A percentile compares a stretch with the other conserved stretches of the same genome.
phyloP scores from a whole-genome alignment of 2,888 invertebrate species.

The Athalia circularis region DNA sequence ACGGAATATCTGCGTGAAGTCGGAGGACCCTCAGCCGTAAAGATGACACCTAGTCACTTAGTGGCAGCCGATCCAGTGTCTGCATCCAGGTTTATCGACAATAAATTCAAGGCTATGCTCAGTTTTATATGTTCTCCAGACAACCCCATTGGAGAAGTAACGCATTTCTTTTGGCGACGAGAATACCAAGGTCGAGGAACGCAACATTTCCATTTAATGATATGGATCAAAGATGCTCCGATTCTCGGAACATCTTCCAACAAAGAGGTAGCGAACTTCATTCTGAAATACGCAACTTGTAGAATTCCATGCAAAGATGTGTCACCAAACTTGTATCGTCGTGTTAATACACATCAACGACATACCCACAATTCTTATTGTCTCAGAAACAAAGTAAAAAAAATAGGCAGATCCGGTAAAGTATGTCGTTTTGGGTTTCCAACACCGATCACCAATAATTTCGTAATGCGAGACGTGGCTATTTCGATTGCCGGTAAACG shows the following conservation, averaged over 20 bases:
- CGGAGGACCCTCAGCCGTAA: no score
- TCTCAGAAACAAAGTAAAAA: constrained; percentile 50
- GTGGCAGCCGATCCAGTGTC: constrained; percentile 63
- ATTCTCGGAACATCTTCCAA: constrained; percentile 51
- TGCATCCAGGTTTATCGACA: constrained; percentile 61
- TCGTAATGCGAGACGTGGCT: no score
- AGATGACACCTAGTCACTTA: no score
- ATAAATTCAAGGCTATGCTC: no score
- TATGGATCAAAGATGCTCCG: constrained; percentile 58
- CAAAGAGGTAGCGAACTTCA: no score
- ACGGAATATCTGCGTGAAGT: no score
- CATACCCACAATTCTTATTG: constrained; percentile 55
- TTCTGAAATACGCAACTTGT: no score
- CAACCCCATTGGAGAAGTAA: no score
- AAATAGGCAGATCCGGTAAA: constrained; percentile 47
- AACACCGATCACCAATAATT: no score
- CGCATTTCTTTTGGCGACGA: constrained; percentile 54
- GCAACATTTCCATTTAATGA: constrained; percentile 58
- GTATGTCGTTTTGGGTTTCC: constrained; percentile 54
- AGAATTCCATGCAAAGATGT: no score
- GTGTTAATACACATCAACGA: constrained; percentile 52
- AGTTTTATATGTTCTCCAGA: no score
- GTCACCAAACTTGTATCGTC: no score
- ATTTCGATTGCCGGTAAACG: constrained; percentile 49
- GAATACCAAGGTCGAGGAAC: constrained; percentile 59